These are phyloP conservation scores for Calyptommatus sinebrachiatus DNA, from an alignment of 2,113 vertebrate genomes.

Conservation along the genomic window DNA sequence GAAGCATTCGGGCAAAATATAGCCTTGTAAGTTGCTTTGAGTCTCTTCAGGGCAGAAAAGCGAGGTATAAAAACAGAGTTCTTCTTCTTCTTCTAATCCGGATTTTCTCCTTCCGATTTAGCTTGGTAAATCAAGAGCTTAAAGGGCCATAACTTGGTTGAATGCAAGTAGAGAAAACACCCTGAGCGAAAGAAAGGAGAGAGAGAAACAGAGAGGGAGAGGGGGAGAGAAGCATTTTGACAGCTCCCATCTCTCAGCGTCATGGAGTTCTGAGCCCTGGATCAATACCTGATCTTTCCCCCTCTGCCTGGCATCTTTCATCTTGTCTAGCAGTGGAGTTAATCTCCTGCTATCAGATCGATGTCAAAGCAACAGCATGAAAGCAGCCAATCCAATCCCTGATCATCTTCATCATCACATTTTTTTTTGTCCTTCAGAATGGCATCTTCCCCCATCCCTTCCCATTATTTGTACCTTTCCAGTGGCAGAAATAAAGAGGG, in stretches of 20 bases:
- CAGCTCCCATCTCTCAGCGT: neutral
- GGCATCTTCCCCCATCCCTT: too few species aligned
- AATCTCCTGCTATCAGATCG: slow-evolving; percentile 17
- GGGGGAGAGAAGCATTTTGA: neutral
- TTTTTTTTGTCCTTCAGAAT: slow-evolving; percentile 1
- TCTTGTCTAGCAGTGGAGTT: neutral
- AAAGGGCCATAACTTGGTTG: too few species aligned
- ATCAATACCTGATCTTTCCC: slow-evolving; percentile 22
- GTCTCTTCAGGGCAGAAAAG: too few species aligned
- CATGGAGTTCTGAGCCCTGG: neutral
- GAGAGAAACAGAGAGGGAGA: too few species aligned
- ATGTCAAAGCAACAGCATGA: neutral
- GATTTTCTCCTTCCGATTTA: too few species aligned
- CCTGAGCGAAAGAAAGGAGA: neutral
- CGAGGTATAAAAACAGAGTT: too few species aligned
- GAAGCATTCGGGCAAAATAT: too few species aligned
- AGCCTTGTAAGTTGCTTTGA: too few species aligned
- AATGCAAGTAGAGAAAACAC: neutral
- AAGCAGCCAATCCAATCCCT: neutral
- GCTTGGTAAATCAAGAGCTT: too few species aligned
- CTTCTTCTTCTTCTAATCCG: too few species aligned
- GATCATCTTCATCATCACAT: neutral
- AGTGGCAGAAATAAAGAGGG: neutral
- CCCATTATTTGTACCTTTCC: neutral
- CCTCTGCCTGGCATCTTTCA: slow-evolving; percentile 9